phyloP scores from a whole-genome alignment of 2,797 vertebrate genomes.

The Acanthopagrus latus region DNA sequence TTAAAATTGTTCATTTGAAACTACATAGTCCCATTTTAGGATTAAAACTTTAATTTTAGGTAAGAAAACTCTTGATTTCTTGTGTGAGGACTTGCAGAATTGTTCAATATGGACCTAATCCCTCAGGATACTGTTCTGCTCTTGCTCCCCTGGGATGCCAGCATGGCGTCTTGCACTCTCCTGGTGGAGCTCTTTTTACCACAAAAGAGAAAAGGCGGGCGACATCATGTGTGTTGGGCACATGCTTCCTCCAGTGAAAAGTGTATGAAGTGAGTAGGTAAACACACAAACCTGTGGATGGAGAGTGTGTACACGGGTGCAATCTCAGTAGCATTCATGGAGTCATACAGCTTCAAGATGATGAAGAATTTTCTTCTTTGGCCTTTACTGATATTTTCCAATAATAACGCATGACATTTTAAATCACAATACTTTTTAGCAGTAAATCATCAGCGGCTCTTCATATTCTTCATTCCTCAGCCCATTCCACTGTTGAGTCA shows the following conservation, averaged over 20 bases:
- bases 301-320: neutral
- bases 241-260: neutral
- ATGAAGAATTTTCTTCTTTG: neutral
- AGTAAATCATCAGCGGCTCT: neutral
- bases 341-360: neutral
- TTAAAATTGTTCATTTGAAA: too few relatives aligned
- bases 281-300: neutral
- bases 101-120: neutral
- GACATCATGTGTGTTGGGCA: neutral
- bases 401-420: neutral
- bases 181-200: neutral
- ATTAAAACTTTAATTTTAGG: too few relatives aligned
- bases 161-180: neutral
- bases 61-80: too few relatives aligned
- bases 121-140: neutral
- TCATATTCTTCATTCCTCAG: neutral
- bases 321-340: neutral
- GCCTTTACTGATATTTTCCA: neutral
- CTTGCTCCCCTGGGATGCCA: neutral
- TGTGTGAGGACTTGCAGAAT: too few relatives aligned
- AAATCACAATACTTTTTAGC: neutral
- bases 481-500: constrained; percentile 4
- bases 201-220: neutral
- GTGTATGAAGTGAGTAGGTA: neutral
- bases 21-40: too few relatives aligned